phyloP scores from a whole-genome alignment of 2,113 vertebrate genomes.

The Sapajus apella region DNA sequence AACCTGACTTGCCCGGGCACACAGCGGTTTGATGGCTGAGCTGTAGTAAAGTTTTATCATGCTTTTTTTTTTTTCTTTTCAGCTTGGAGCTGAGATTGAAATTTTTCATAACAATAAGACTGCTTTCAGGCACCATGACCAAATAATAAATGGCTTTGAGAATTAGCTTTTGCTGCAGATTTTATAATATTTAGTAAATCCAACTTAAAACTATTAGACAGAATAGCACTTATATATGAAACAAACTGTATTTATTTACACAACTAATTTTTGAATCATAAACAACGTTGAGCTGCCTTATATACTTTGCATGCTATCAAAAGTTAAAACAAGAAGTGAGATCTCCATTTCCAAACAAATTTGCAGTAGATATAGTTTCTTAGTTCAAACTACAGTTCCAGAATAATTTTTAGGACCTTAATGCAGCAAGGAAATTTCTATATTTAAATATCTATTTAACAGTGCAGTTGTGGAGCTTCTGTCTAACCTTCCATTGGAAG shows the following conservation, averaged over 20 bases:
- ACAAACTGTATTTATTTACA: neutral
- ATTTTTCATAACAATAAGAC: conserved; percentile 22
- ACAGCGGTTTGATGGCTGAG: neutral
- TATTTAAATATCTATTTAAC: conserved; percentile 32
- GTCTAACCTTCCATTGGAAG: neutral
- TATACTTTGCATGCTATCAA: neutral
- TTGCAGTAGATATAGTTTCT: neutral
- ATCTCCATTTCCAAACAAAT: neutral
- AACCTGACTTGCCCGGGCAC: neutral
- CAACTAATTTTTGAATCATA: neutral
- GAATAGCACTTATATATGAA: neutral
- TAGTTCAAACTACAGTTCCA: neutral
- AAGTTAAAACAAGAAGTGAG: conserved; percentile 35
- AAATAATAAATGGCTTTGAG: neutral
- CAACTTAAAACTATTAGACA: neutral
- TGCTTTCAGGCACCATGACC: conserved; percentile 11
- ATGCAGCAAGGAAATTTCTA: neutral
- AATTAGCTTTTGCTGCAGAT: neutral
- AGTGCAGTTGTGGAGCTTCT: neutral
- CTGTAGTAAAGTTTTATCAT: neutral
- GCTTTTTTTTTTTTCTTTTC: neutral
- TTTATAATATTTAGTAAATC: neutral
- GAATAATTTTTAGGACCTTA: neutral
- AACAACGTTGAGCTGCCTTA: neutral
- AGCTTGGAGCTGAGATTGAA: neutral